These are phyloP conservation scores for Calliphora vicina DNA, from an alignment of 1,140 invertebrate genomes.

Conservation along the genomic window DNA sequence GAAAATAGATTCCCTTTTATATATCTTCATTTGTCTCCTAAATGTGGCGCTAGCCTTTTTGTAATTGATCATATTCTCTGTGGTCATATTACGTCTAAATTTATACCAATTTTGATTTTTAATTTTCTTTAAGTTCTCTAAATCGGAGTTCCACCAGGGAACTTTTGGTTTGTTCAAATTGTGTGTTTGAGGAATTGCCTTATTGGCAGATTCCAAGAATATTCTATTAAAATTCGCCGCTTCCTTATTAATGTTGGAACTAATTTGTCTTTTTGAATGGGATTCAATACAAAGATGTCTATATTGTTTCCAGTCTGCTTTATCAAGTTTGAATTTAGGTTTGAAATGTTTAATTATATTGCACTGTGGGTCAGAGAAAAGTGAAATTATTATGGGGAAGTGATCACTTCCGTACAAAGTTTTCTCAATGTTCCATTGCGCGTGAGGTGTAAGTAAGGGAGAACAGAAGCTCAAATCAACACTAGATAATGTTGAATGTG, in stretches of 20 bases:
- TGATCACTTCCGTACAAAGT: constrained; percentile 40
- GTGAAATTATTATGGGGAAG: constrained; percentile 40
- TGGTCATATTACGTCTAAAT: constrained; percentile 8
- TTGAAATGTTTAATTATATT: background rate
- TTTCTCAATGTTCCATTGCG: constrained; percentile 36
- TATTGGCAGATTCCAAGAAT: background rate
- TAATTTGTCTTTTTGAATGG: background rate
- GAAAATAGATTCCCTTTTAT: background rate
- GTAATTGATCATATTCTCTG: background rate
- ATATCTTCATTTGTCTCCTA: background rate
- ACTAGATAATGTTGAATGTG: constrained; percentile 33
- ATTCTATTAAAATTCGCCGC: constrained; percentile 15
- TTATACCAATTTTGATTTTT: background rate
- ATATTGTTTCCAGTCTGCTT: constrained; percentile 13
- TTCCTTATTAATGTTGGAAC: constrained; percentile 17
- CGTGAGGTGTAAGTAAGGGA: constrained; percentile 35
- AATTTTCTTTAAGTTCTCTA: background rate
- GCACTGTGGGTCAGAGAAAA: constrained; percentile 21
- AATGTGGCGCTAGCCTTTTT: constrained; percentile 23
- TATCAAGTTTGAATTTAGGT: background rate
- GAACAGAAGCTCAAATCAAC: too few relatives aligned
- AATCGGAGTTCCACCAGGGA: constrained; percentile 22
- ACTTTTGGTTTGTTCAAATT: background rate
- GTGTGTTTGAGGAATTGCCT: background rate
- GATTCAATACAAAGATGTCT: background rate